Evolutionary conservation across 37 sponge, comb jelly and placozoan genomes (phyloP).

Genomic region (Halichondria panicea): DNA sequence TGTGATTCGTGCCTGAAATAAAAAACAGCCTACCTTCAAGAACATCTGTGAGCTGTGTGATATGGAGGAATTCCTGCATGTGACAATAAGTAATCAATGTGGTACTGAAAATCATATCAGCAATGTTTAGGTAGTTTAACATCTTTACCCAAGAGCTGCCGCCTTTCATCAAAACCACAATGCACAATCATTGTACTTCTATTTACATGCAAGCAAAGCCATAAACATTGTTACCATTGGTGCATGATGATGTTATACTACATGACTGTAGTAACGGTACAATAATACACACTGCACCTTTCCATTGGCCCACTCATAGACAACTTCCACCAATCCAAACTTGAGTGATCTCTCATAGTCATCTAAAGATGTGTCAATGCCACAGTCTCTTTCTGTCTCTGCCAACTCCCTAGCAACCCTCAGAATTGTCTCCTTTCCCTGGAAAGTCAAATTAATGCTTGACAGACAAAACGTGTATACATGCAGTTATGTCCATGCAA

Average conservation of each 20-base stretch:
- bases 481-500: neutral
- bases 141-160: too few relatives aligned
- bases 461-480: neutral
- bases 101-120: neutral
- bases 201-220: too few relatives aligned
- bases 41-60: conserved; percentile 89
- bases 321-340: conserved; percentile 96
- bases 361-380: conserved; percentile 63
- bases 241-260: too few relatives aligned
- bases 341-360: conserved; percentile 74
- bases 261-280: too few relatives aligned
- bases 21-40: conserved; percentile 74
- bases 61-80: conserved; percentile 85
- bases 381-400: conserved; percentile 62
- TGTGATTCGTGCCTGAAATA: neutral
- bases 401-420: conserved; percentile 67
- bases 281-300: too few relatives aligned
- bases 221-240: neutral
- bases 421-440: conserved; percentile 79
- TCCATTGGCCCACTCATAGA: conserved; percentile 94
- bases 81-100: conserved; percentile 3
- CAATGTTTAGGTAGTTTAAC: neutral
- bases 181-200: too few relatives aligned
- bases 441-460: neutral
- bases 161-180: too few relatives aligned